Conservation (phyloP, 2,888 invertebrate species). For the Piscicola geometra region DNA sequence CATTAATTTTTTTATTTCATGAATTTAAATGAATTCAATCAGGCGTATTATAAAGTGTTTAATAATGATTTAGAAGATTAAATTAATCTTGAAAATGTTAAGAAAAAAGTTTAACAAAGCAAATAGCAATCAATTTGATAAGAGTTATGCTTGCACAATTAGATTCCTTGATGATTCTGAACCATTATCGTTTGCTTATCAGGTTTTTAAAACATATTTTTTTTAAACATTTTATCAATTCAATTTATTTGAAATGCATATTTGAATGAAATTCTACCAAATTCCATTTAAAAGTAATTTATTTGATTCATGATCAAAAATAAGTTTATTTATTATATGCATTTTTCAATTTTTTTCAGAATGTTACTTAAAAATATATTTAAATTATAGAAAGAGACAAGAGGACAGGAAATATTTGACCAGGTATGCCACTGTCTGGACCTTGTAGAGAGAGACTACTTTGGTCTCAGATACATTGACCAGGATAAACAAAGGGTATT, state of each 20-base stretch:
- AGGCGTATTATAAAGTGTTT: too few relatives aligned
- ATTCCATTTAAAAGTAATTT: background rate
- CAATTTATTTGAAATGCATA: background rate
- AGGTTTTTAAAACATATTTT: slow-evolving; percentile 46
- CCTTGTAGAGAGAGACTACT: slow-evolving; percentile 89
- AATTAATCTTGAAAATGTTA: background rate
- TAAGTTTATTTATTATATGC: too few relatives aligned
- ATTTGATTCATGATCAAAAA: too few relatives aligned
- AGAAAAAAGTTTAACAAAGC: background rate
- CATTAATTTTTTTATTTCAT: too few relatives aligned
- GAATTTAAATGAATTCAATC: too few relatives aligned
- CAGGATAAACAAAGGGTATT: slow-evolving; percentile 87
- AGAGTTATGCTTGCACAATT: slow-evolving; percentile 52
- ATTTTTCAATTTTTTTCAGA: too few relatives aligned
- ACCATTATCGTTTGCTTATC: slow-evolving; percentile 51
- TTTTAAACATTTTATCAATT: background rate
- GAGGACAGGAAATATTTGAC: slow-evolving; percentile 83
- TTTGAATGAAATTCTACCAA: background rate
- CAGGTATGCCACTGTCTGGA: slow-evolving; percentile 87
- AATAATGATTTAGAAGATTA: background rate
- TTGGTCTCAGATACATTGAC: slow-evolving; percentile 87
- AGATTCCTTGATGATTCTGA: slow-evolving; percentile 55
- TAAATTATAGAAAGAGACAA: slow-evolving; percentile 81
- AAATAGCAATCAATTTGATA: slow-evolving; percentile 42
- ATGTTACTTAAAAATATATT: too few relatives aligned